Percentiles rank a stretch among this genome's conserved stretches.
Conservation (phyloP, 2,797 vertebrate species). For the Echeneis naucrates region DNA sequence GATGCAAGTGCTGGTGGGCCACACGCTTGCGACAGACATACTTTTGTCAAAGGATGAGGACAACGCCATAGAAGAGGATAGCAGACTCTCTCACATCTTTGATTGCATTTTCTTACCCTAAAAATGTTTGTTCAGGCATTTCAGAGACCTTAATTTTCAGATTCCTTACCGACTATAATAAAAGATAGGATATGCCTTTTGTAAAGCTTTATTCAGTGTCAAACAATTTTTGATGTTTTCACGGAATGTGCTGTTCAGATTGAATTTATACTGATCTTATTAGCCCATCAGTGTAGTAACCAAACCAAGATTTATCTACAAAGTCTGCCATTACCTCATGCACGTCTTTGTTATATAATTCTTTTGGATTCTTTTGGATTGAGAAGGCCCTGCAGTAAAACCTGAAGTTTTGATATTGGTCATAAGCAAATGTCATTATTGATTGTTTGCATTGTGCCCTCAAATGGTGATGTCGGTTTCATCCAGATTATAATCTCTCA, state of each 20-base stretch:
- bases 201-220: too few relatives aligned
- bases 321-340: too few relatives aligned
- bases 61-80: constrained; percentile 29
- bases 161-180: not conserved
- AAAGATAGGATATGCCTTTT: too few relatives aligned
- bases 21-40: constrained; percentile 59
- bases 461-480: not conserved
- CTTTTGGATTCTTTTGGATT: too few relatives aligned
- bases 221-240: not conserved
- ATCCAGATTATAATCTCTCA: not conserved
- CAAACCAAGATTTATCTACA: too few relatives aligned
- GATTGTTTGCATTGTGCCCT: too few relatives aligned
- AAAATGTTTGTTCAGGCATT: not conserved
- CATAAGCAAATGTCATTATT: too few relatives aligned
- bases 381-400: not conserved
- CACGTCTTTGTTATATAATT: not conserved
- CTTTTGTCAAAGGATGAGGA: constrained; percentile 64
- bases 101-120: constrained; percentile 17
- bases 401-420: not conserved
- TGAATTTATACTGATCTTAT: not conserved
- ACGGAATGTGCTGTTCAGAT: constrained; percentile 10
- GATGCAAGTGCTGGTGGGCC: constrained; percentile 74
- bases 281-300: not conserved
- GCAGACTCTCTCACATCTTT: constrained; percentile 31
- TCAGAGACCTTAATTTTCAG: not conserved